Evolutionary conservation across 1,140 invertebrate genomes (phyloP).

Genomic region (Camponotus pennsylvanicus): DNA sequence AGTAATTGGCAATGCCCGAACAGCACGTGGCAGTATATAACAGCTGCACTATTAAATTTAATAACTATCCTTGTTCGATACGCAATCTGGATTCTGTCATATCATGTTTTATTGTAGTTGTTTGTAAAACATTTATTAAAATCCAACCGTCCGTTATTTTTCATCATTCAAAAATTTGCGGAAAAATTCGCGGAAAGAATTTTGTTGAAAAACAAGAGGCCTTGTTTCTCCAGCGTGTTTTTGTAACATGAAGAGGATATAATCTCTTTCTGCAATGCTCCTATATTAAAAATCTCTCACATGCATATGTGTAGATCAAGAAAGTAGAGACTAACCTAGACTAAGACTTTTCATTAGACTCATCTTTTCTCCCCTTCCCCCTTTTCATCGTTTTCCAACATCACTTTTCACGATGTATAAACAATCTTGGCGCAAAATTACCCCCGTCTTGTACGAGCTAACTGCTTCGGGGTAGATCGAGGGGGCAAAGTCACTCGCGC

Average conservation of each 20-base stretch:
- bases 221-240: background rate
- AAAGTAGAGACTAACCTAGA: background rate
- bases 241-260: background rate
- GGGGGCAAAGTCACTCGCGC: slow-evolving; percentile 66
- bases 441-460: slow-evolving; percentile 59
- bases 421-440: slow-evolving; percentile 78
- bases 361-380: slow-evolving; percentile 25
- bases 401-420: slow-evolving; percentile 67
- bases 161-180: background rate
- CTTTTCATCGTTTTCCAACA: slow-evolving; percentile 42
- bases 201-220: background rate
- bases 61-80: slow-evolving; percentile 62
- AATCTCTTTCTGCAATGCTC: background rate
- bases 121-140: slow-evolving; percentile 52
- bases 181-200: background rate
- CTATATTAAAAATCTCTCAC: background rate
- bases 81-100: slow-evolving; percentile 16
- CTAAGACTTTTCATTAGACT: background rate
- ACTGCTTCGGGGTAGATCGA: slow-evolving; percentile 57
- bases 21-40: slow-evolving; percentile 13
- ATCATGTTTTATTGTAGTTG: background rate
- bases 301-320: background rate
- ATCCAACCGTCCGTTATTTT: slow-evolving; percentile 1
- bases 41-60: slow-evolving; percentile 49
- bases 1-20: slow-evolving; percentile 54